Evolutionary conservation across 2,113 vertebrate species (phyloP).

Genomic region (Silurus meridionalis): DNA sequence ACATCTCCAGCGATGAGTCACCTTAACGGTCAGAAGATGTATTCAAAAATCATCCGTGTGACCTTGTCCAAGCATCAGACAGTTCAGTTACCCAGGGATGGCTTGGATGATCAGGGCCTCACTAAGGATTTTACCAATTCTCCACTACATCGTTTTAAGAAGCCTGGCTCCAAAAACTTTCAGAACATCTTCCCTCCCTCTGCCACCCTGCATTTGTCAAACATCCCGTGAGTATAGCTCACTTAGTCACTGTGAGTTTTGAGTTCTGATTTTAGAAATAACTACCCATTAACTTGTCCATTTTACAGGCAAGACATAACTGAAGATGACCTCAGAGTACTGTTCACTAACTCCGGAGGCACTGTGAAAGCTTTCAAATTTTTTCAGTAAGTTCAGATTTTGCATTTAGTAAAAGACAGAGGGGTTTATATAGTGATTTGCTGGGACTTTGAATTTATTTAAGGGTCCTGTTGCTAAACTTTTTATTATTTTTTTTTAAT

Average conservation of each 20-base stretch:
- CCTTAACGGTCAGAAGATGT: conserved; percentile 97
- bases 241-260: not conserved
- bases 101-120: conserved; percentile 93
- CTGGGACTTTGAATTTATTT: not conserved
- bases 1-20: conserved; percentile 88
- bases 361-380: conserved; percentile 98
- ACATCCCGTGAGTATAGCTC: conserved; percentile 88
- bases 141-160: conserved; percentile 76
- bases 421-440: not conserved
- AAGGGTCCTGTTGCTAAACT: not conserved
- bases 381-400: conserved; percentile 85
- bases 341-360: conserved; percentile 94
- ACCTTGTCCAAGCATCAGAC: conserved; percentile 95
- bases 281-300: conserved; percentile 40
- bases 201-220: conserved; percentile 93
- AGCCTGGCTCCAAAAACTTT: conserved; percentile 90
- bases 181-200: conserved; percentile 98
- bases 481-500: conserved; percentile 60
- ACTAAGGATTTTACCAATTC: conserved; percentile 97
- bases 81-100: conserved; percentile 93
- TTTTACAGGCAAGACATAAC: conserved; percentile 84
- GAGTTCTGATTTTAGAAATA: conserved; percentile 22
- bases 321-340: conserved; percentile 90
- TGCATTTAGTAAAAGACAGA: not conserved
- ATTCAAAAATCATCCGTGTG: conserved; percentile 95